A percentile compares a stretch with the other conserved stretches of the same genome.
Evolutionary conservation across 2,888 invertebrate genomes (phyloP).

Genomic region (Brachyptera risi): DNA sequence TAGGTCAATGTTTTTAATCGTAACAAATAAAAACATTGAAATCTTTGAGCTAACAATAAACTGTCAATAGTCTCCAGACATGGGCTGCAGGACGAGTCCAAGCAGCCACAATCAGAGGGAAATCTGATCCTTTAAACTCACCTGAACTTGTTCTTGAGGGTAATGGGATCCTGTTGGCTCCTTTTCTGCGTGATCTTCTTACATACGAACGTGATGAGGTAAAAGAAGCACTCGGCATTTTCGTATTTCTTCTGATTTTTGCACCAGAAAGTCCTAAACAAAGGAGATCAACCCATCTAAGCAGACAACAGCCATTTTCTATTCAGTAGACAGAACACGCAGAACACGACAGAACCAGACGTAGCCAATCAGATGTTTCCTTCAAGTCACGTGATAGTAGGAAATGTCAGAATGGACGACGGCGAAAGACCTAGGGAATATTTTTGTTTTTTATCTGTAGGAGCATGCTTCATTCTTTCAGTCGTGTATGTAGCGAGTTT

Average conservation of each 20-base stretch:
- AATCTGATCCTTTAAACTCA: slow-evolving; percentile 51
- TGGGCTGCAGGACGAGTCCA: slow-evolving; percentile 31
- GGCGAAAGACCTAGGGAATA: slow-evolving; percentile 42
- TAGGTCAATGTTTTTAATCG: too few species aligned
- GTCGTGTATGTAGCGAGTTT: slow-evolving; percentile 80
- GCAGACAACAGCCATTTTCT: slow-evolving; percentile 73
- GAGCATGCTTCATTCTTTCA: slow-evolving; percentile 72
- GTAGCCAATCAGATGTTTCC: slow-evolving; percentile 37
- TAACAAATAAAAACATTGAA: too few species aligned
- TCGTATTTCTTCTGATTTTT: slow-evolving; percentile 39
- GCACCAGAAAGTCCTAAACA: slow-evolving; percentile 57
- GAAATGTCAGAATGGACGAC: slow-evolving; percentile 42
- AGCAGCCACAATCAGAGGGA: slow-evolving; percentile 16
- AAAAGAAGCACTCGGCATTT: slow-evolving; percentile 94
- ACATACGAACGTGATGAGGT: slow-evolving; percentile 89
- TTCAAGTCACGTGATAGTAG: slow-evolving; percentile 42
- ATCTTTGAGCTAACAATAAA: too few species aligned
- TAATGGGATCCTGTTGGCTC: slow-evolving; percentile 79
- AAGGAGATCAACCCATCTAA: slow-evolving; percentile 76
- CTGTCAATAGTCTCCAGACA: slow-evolving; percentile 28
- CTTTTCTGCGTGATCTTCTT: slow-evolving; percentile 88
- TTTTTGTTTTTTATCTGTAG: slow-evolving; percentile 58
- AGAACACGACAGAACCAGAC: slow-evolving; percentile 31
- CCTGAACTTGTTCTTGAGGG: slow-evolving; percentile 78
- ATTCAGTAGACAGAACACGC: slow-evolving; percentile 51